Evolutionary conservation across 2,888 invertebrate species (phyloP).

Genomic region (Fabriciana adippe): DNA sequence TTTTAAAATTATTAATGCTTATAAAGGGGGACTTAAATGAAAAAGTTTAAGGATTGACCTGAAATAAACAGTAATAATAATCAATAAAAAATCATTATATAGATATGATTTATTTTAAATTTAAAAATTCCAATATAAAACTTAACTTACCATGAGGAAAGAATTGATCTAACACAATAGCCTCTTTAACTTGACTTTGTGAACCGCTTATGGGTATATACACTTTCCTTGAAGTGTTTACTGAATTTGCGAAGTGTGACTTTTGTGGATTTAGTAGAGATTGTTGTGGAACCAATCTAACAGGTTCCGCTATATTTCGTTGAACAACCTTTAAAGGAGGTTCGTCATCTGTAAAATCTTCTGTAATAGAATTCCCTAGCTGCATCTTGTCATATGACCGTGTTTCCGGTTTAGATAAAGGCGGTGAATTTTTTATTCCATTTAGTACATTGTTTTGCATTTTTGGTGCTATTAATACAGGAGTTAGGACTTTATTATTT

Average conservation of each 20-base stretch:
- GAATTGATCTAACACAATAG: constrained; percentile 62
- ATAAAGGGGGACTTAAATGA: too few relatives aligned
- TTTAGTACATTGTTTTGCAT: constrained; percentile 46
- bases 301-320: constrained; percentile 53
- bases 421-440: constrained; percentile 51
- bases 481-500: constrained; percentile 20
- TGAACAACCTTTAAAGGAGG: constrained; percentile 66
- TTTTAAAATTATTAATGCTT: not conserved
- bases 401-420: constrained; percentile 64
- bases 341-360: constrained; percentile 91
- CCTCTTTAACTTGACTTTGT: constrained; percentile 57
- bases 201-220: constrained; percentile 72
- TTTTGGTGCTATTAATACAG: constrained; percentile 44
- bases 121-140: not conserved
- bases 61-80: not conserved
- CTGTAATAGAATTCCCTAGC: constrained; percentile 56
- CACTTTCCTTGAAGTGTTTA: constrained; percentile 67
- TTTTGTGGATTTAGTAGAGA: constrained; percentile 58
- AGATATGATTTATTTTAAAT: too few relatives aligned
- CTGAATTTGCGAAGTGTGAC: constrained; percentile 44
- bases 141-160: constrained; percentile 53
- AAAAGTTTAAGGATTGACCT: not conserved
- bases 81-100: too few relatives aligned
- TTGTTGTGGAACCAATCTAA: constrained; percentile 64
- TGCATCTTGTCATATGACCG: constrained; percentile 55